Conservation (phyloP, 2,888 invertebrate genomes). For the Tetranychus truncatus region DNA sequence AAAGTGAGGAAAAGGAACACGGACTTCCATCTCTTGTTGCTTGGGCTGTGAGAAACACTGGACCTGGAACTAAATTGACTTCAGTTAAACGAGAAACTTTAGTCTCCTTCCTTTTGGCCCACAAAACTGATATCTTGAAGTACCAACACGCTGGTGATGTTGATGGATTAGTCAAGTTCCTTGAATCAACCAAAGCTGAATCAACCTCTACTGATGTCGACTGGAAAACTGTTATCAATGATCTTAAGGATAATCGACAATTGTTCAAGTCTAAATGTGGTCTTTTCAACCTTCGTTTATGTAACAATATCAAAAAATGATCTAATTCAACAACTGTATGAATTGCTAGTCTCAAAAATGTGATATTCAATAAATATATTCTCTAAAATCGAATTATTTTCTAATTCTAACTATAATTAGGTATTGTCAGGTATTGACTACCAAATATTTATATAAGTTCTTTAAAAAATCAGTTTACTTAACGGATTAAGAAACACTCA, state of each 20-base stretch:
- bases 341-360: no score
- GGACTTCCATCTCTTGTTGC: neutral
- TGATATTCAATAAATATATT: no score
- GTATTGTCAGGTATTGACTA: no score
- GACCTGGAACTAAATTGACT: neutral
- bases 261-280: neutral
- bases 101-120: neutral
- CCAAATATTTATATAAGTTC: no score
- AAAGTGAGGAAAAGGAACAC: neutral
- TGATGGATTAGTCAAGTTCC: neutral
- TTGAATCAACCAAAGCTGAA: neutral
- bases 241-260: neutral
- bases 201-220: neutral
- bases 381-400: no score
- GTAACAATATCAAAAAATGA: neutral
- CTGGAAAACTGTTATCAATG: neutral
- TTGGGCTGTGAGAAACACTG: neutral
- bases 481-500: no score
- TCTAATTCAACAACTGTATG: no score
- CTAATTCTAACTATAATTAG: no score
- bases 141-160: neutral
- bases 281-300: neutral
- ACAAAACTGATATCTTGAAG: neutral
- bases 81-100: neutral
- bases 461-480: no score